A percentile compares a stretch with the other conserved stretches of the same genome.
These are phyloP conservation scores for Apis cerana DNA, from an alignment of 1,140 invertebrate genomes.

Conservation along the genomic window DNA sequence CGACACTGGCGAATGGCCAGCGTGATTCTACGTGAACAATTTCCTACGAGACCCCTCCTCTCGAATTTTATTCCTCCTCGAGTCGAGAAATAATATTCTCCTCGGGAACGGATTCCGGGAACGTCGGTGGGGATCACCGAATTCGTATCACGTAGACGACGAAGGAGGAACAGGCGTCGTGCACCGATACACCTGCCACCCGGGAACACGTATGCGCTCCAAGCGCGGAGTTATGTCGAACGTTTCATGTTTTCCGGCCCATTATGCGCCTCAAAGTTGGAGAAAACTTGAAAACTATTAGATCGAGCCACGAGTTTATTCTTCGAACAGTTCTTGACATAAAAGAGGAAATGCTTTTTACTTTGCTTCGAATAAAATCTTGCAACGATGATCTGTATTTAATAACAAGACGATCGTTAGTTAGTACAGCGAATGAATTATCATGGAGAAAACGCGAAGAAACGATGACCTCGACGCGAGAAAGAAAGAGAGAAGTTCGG, in stretches of 20 bases:
- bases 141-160: conserved; percentile 66
- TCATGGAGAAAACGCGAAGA: conserved; percentile 40
- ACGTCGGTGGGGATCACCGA: conserved; percentile 28
- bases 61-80: conserved; percentile 43
- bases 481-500: conserved; percentile 58
- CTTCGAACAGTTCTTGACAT: too few species aligned
- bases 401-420: background rate
- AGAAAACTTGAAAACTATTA: background rate
- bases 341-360: too few species aligned
- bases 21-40: conserved; percentile 24
- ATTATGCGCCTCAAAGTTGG: background rate
- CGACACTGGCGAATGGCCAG: conserved; percentile 40
- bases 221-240: conserved; percentile 7
- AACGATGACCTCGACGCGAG: conserved; percentile 38
- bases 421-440: too few species aligned
- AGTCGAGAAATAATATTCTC: conserved; percentile 50
- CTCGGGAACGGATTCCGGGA: conserved; percentile 4
- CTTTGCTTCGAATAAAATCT: background rate
- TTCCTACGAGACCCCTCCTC: background rate
- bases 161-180: conserved; percentile 32
- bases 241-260: background rate
- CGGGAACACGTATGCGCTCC: conserved; percentile 45
- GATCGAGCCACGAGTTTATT: too few species aligned
- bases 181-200: conserved; percentile 63
- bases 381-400: background rate